Base-by-base conservation (phyloP, 2,113 vertebrate genomes). In the Oncorhynchus nerka region DNA sequence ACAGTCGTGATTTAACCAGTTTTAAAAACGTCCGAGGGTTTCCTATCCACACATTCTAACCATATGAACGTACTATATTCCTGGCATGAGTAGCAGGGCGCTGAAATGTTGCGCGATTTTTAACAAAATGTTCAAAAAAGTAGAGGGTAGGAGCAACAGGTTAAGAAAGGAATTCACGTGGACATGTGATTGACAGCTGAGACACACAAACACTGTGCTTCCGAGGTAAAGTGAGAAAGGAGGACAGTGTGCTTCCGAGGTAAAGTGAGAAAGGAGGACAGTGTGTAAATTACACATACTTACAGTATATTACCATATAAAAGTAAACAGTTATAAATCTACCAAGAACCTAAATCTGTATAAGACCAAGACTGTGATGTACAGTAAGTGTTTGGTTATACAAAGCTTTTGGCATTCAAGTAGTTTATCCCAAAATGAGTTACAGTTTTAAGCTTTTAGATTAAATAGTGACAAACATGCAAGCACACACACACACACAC, bases 141-240 rank as follows among this genome's bases (percentile, higher is more conserved):
- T n/a, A n/a, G n/a, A n/a, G n/a, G n/a, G n/a, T n/a, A n/a, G n/a
- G n/a, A n/a, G n/a, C n/a, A n/a, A n/a, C n/a, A n/a, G n/a, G n/a
- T n/a, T n/a, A 64, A 55, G 30, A 77, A 88, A 71, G 9, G 55
- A 9, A 84, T 78, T 64, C 70, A 61, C 70, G 73, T 76, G 59
- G 51, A 62, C 4, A n/a, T n/a, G n/a, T 81, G 80, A 87, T 79
- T 82, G 88, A 81, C 79, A 79, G 76, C 13, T 4, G 73, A 62
- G 73, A 85, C 76, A 86, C 89, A 89, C 86, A 88, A 87, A 87
- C 81, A 34, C 26, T 68, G 57, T 75, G 66, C 39, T 77, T 82
- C 79, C 62, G 34, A 51, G 77, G 57, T 76, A 81, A 82, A 86
- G 39, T 20, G 9, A 39, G 22, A 80, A 75, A 73, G 13, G 9